Base-by-base conservation (phyloP, 2,888 invertebrate species). In the Ochropacha duplaris region DNA sequence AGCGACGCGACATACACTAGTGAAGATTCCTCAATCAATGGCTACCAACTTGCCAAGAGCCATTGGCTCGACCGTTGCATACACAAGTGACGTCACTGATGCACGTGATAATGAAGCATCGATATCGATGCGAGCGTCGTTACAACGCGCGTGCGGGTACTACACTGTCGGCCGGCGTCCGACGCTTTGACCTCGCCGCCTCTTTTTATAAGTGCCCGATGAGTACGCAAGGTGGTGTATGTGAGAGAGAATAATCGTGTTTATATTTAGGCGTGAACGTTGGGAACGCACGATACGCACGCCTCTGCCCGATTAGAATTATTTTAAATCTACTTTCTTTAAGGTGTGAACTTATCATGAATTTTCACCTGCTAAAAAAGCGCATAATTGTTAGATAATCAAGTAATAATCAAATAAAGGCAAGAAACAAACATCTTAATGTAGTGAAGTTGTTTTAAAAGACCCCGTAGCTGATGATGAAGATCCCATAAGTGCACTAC, bases 161-260 rank as follows among this genome's bases (percentile, higher is more conserved):
- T 77, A 84, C 88, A 91, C 92, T 92, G 92, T 83, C 77, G 78
- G 83, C 71, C 72, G 71, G 76, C 82, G 80, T 73, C 70, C 77
- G 79, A 76, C 80, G 86, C 77, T 80, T 78, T 88, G 91, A 90
- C 91, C 92, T 92, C 91, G 86, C 75, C 72, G 85, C 77, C 81
- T 86, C 91, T 91, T 91, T 92, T 92, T 91, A 91, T 92, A 92
- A 89, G 88, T 86, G 86, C 74, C 87, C 86, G 87, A 86, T 85
- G 90, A 88, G 88, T 79, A 84, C 83, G 87, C 84, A 87, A 90
- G 85, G 86, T 87, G 83, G 78, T 87, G 79, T 82, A 77, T 81
- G 81, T 75, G 86, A 84, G 81, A 83, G 79, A 79, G 71, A 81
- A 83, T 79, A 78, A 80, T 83, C 75, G 76, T 74, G 80, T 86